phyloP scores from a whole-genome alignment of 1,140 invertebrate genomes.

The Sipha flava region DNA sequence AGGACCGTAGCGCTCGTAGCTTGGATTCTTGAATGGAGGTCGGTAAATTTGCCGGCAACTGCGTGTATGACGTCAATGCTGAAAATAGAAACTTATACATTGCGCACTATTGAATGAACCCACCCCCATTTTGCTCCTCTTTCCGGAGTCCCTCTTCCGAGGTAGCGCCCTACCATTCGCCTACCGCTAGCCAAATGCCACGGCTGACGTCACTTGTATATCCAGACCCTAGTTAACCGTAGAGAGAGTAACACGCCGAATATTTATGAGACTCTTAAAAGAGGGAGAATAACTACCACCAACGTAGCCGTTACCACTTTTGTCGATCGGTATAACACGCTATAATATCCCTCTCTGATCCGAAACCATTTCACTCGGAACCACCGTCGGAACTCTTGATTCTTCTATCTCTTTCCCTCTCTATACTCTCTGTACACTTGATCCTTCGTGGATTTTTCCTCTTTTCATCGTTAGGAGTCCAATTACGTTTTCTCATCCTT shows the following conservation, averaged over 20 bases:
- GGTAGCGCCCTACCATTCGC: not conserved
- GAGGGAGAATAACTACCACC: too few species aligned
- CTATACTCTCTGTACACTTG: too few species aligned
- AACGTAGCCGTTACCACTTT: too few species aligned
- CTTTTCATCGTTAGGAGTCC: too few species aligned
- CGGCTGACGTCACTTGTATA: not conserved
- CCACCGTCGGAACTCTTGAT: too few species aligned
- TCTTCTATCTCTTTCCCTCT: too few species aligned
- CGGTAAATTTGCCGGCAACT: not conserved
- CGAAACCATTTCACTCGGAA: too few species aligned
- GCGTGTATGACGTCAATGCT: slow-evolving; percentile 14
- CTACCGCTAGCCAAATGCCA: not conserved
- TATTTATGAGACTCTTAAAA: not conserved
- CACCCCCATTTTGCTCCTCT: not conserved
- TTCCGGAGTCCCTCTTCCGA: not conserved
- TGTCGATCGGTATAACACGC: too few species aligned
- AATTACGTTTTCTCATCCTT: too few species aligned
- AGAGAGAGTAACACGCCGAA: not conserved
- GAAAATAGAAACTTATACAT: slow-evolving; percentile 1
- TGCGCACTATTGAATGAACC: slow-evolving; percentile 10
- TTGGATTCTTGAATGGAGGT: slow-evolving; percentile 26
- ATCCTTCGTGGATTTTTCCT: too few species aligned
- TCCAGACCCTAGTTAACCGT: not conserved
- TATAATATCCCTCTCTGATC: too few species aligned
- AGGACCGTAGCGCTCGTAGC: not conserved